Evolutionary conservation across 2,888 invertebrate species (phyloP).

Genomic region (Crioceris asparagi): DNA sequence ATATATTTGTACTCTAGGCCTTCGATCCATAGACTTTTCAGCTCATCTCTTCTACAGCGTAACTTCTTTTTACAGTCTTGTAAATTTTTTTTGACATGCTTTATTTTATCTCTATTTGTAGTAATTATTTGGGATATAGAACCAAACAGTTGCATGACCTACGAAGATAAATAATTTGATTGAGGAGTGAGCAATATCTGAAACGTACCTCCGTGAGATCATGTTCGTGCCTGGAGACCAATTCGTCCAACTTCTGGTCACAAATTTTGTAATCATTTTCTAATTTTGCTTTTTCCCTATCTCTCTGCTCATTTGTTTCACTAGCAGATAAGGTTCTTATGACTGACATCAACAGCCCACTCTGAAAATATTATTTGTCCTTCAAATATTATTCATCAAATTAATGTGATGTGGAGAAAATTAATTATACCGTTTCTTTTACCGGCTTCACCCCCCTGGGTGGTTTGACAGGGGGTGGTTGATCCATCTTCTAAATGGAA

Average conservation of each 20-base stretch:
- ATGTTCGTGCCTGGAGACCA: conserved; percentile 78
- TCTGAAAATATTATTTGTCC: conserved; percentile 41
- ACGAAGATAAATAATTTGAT: conserved; percentile 9
- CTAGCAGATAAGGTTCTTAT: conserved; percentile 89
- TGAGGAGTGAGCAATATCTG: neutral
- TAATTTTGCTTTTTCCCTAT: conserved; percentile 85
- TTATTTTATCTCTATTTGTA: conserved; percentile 63
- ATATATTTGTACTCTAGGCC: conserved; percentile 93
- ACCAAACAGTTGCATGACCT: conserved; percentile 58
- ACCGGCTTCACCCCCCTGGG: conserved; percentile 77
- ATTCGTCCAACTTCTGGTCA: conserved; percentile 77
- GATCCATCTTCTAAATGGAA: conserved; percentile 23
- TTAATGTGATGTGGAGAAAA: too few relatives aligned
- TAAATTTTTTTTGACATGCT: conserved; percentile 68
- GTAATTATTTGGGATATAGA: conserved; percentile 67
- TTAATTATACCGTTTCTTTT: conserved; percentile 83
- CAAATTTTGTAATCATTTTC: conserved; percentile 90
- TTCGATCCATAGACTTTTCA: conserved; percentile 89
- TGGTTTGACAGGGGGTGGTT: conserved; percentile 68
- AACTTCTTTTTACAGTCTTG: conserved; percentile 75
- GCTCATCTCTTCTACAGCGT: conserved; percentile 83
- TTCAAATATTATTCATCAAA: conserved; percentile 10
- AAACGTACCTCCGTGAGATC: conserved; percentile 68
- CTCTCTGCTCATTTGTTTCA: conserved; percentile 85
- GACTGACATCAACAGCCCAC: conserved; percentile 85